A percentile compares a stretch with the other conserved stretches of the same genome.
Conservation (phyloP, 1,140 invertebrate species). For the Bombus polaris region DNA sequence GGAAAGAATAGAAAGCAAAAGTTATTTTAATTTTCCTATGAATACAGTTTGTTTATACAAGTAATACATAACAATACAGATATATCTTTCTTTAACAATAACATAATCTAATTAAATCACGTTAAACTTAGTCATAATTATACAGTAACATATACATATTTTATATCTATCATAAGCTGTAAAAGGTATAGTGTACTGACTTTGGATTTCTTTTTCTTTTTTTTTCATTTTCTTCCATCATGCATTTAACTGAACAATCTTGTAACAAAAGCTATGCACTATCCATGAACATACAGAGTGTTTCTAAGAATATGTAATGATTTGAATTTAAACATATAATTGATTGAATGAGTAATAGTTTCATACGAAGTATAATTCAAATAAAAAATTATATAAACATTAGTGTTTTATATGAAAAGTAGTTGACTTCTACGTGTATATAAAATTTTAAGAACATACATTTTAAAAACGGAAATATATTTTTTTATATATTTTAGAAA, state of each 20-base stretch:
- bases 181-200: background rate
- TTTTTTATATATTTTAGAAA: background rate
- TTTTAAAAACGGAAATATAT: background rate
- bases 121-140: background rate
- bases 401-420: background rate
- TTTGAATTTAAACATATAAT: background rate
- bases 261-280: background rate
- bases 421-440: background rate
- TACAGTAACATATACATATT: background rate
- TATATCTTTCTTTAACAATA: constrained; percentile 22
- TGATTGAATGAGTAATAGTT: background rate
- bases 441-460: background rate
- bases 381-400: constrained; percentile 1
- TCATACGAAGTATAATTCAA: background rate
- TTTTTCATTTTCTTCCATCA: background rate
- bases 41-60: constrained; percentile 33
- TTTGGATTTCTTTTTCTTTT: background rate
- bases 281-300: background rate
- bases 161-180: background rate
- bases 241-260: background rate
- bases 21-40: constrained; percentile 25
- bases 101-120: background rate
- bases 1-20: constrained; percentile 25
- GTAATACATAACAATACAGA: constrained; percentile 33
- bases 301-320: background rate